Evolutionary conservation across 2,888 invertebrate species (phyloP).

Genomic region (Platycheirus albimanus): DNA sequence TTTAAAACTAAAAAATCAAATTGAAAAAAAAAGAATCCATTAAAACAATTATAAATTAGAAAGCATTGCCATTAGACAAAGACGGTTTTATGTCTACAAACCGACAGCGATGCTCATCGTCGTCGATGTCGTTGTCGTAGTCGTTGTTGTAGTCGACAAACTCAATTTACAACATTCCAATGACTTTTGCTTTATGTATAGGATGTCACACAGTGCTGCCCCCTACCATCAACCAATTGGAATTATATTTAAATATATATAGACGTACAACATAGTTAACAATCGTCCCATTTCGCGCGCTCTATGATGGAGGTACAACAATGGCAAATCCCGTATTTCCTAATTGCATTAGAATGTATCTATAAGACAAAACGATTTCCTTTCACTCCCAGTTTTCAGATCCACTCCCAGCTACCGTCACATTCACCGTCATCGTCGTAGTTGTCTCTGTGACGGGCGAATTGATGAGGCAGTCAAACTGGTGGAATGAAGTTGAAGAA

Average conservation of each 20-base stretch:
- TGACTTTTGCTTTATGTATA: slow-evolving; percentile 42
- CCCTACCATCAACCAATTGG: slow-evolving; percentile 18
- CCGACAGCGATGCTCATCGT: not conserved
- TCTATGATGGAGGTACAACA: slow-evolving; percentile 43
- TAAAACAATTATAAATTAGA: slow-evolving; percentile 70
- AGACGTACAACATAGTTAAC: slow-evolving; percentile 69
- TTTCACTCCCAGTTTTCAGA: slow-evolving; percentile 56
- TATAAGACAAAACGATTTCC: slow-evolving; percentile 74
- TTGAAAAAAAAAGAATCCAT: slow-evolving; percentile 18
- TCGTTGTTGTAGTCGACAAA: slow-evolving; percentile 42
- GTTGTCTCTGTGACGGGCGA: slow-evolving; percentile 65
- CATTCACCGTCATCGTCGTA: not conserved
- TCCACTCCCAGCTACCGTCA: slow-evolving; percentile 20
- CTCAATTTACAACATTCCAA: slow-evolving; percentile 71
- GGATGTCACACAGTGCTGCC: slow-evolving; percentile 58
- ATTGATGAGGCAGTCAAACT: slow-evolving; percentile 61
- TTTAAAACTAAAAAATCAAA: slow-evolving; percentile 19
- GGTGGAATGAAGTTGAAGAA: slow-evolving; percentile 20
- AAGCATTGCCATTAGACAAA: slow-evolving; percentile 51
- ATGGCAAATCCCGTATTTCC: slow-evolving; percentile 73
- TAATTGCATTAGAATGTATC: slow-evolving; percentile 75
- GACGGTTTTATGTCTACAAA: slow-evolving; percentile 9
- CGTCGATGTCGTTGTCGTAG: not conserved
- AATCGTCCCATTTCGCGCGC: slow-evolving; percentile 61
- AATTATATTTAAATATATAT: slow-evolving; percentile 32